Base-by-base conservation (phyloP, 1,140 invertebrate species). In the Druon quercuslanigerum region DNA sequence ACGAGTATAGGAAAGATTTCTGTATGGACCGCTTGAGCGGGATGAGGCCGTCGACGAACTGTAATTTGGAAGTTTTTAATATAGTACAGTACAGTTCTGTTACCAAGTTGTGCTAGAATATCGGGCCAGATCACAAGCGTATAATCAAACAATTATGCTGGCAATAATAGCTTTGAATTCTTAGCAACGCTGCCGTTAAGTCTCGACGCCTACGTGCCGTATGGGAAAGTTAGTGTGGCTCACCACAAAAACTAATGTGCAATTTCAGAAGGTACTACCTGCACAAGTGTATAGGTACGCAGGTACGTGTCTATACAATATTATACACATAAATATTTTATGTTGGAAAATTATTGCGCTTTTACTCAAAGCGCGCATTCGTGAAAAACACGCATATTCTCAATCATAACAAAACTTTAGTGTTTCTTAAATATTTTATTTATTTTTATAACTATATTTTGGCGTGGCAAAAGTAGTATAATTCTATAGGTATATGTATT, bases 141-240 rank as follows among this genome's bases (percentile, higher is more conserved):
- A 71, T 56, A 76, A 76, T 76, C 75, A 76, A 74, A 74, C 70
- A 76, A 76, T 76, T 76, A 76, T 40, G 75, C n/a, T 51, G 20
- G 75, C 66, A 76, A 76, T 76, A 76, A 76, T 76, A 76, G 70
- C 40, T 71, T 76, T 56, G 70, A 72, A 72, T 76, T 76, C 75
- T 76, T 72, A 72, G 75, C 72, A 76, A 51, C n/a, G 75, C n/a
- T 71, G 75, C 40, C 57, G 72, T 73, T 72, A 72, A 72, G 51
- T 25, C 50, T 51, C 51, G 50, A 52, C 71, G 71, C 71, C 71
- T 72, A 72, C 71, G 46, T 72, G 19, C 71, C 20, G 14, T 50
- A 72, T 20, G 50, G 71, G 71, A 72, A 72, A 72, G 50, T 72
- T 52, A 11, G 51, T 72, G 71, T 52, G n/a, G 71, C 19, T 52